Evolutionary conservation across 2,888 invertebrate species (phyloP).

Genomic region (Parnassius smintheus): DNA sequence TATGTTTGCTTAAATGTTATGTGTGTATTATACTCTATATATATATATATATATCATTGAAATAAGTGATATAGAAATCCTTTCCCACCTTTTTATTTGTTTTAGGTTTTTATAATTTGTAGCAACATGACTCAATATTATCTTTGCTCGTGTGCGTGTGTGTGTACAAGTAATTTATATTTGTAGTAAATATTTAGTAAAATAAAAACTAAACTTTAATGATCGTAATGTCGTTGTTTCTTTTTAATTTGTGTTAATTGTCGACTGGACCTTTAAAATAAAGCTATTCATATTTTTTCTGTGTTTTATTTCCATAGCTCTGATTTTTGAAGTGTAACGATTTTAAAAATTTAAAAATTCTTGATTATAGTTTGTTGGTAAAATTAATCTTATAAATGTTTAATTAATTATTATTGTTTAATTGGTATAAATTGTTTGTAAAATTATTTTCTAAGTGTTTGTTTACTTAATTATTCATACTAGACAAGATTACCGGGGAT

Average conservation of each 20-base stretch:
- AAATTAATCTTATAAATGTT: no score
- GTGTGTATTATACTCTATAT: background rate
- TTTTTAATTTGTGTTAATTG: background rate
- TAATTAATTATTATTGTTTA: no score
- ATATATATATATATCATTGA: no score
- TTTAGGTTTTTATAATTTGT: background rate
- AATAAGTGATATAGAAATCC: constrained; percentile 12
- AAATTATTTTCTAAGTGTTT: no score
- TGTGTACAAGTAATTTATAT: constrained; percentile 15
- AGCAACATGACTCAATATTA: background rate
- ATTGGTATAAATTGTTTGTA: no score
- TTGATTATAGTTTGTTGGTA: no score
- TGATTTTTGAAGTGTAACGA: background rate
- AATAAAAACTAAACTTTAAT: constrained; percentile 17
- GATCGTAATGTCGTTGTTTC: background rate
- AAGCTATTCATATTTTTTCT: background rate
- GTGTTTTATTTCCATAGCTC: background rate
- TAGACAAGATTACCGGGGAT: no score
- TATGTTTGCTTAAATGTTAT: background rate
- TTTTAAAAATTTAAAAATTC: background rate
- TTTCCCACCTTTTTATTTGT: background rate
- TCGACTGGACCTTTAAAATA: background rate
- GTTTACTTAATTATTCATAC: no score
- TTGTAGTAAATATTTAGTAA: constrained; percentile 12
- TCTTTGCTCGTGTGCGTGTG: constrained; percentile 9